phyloP scores from a whole-genome alignment of 2,113 vertebrate species.

The Cynocephalus volans region DNA sequence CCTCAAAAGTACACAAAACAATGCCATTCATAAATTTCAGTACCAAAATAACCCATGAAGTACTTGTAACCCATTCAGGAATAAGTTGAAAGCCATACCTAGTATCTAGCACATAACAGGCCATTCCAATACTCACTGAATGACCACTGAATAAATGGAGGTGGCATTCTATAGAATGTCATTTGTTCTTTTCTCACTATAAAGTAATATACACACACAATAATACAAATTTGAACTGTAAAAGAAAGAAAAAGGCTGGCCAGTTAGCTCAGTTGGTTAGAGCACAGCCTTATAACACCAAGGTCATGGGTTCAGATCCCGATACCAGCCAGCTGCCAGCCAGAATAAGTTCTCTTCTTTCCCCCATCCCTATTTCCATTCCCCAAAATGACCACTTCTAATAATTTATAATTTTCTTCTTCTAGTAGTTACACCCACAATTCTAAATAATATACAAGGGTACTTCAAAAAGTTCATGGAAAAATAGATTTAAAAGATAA shows the following conservation, averaged over 20 bases:
- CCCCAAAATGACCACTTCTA: slow-evolving; percentile 33
- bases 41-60: neutral
- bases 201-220: neutral
- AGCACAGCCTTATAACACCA: too few species aligned
- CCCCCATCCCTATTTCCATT: neutral
- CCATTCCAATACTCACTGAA: neutral
- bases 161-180: neutral
- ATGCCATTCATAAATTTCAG: neutral
- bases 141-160: neutral
- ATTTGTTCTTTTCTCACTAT: neutral
- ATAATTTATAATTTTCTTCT: slow-evolving; percentile 20
- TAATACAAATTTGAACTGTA: neutral
- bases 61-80: neutral
- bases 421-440: neutral
- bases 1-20: neutral
- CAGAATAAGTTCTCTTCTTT: neutral
- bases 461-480: too few species aligned
- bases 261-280: too few species aligned
- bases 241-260: neutral
- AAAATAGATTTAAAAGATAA: too few species aligned
- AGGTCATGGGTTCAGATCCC: too few species aligned
- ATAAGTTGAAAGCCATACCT: neutral
- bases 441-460: neutral
- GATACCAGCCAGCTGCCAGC: too few species aligned
- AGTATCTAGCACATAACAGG: neutral